phyloP scores from a whole-genome alignment of 2,113 vertebrate genomes.

The Brachionichthys hirsutus region DNA sequence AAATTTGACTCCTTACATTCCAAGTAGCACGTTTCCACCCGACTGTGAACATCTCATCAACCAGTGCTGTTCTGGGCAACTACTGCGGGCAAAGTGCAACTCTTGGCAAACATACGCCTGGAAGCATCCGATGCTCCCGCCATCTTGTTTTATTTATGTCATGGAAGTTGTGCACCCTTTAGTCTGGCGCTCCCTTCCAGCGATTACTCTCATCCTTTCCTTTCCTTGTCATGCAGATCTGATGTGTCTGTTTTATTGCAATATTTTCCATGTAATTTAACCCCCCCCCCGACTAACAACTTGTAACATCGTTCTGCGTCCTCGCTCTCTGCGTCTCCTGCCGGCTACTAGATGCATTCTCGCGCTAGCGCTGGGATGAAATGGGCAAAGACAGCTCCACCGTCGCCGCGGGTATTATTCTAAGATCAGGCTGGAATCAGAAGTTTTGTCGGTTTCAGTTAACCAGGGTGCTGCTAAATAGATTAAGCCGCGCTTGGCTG shows the following conservation, averaged over 20 bases:
- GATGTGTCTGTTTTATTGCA: constrained; percentile 23
- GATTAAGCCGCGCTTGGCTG: constrained; percentile 68
- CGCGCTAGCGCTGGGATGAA: constrained; percentile 42
- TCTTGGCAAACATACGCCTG: constrained; percentile 33
- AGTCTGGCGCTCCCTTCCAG: constrained; percentile 31
- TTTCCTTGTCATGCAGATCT: constrained; percentile 32
- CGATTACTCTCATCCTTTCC: constrained; percentile 27
- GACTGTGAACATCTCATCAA: constrained; percentile 45
- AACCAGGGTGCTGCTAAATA: constrained; percentile 66
- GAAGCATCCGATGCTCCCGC: constrained; percentile 51
- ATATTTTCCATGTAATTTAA: constrained; percentile 45
- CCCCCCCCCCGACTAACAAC: constrained; percentile 56
- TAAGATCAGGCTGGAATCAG: constrained; percentile 72
- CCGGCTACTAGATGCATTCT: constrained; percentile 58
- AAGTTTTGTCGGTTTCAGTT: constrained; percentile 77
- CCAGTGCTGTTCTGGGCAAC: constrained; percentile 38
- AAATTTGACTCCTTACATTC: not conserved
- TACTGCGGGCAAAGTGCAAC: constrained; percentile 53
- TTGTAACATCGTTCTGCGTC: constrained; percentile 57
- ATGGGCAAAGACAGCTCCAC: constrained; percentile 64
- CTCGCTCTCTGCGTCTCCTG: constrained; percentile 51
- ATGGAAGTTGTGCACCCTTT: constrained; percentile 31
- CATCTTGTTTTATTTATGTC: constrained; percentile 57
- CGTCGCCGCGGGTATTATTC: constrained; percentile 70
- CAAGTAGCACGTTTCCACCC: constrained; percentile 37